These are phyloP conservation scores for Hemibagrus guttatus DNA, from an alignment of 2,797 vertebrate species.

Conservation along the genomic window DNA sequence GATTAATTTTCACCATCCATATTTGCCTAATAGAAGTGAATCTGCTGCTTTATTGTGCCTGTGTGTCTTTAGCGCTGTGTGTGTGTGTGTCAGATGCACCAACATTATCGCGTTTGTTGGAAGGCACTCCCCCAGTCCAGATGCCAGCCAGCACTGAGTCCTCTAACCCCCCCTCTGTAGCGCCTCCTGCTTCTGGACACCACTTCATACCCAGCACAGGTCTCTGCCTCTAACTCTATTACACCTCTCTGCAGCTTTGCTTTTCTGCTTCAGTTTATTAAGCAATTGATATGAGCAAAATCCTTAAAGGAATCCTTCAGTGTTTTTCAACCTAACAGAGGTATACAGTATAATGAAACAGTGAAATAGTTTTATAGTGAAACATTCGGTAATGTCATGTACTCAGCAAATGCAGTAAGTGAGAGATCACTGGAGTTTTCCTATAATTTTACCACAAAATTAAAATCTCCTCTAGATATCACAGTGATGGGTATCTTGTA, in stretches of 20 bases:
- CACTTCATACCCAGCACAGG: conserved; percentile 52
- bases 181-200: conserved; percentile 60
- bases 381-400: too few relatives aligned
- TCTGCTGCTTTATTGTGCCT: conserved; percentile 29
- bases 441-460: not conserved
- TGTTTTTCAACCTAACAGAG: not conserved
- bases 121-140: conserved; percentile 82
- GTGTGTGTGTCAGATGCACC: conserved; percentile 82
- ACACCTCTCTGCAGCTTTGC: not conserved
- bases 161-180: conserved; percentile 65
- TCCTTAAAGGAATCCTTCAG: not conserved
- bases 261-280: conserved; percentile 13
- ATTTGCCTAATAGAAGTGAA: conserved; percentile 2
- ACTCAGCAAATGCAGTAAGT: not conserved
- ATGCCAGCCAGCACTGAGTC: conserved; percentile 82
- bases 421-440: not conserved
- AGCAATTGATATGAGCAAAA: not conserved
- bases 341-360: not conserved
- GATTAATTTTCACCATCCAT: not conserved
- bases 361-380: not conserved
- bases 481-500: not conserved
- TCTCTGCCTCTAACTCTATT: conserved; percentile 35
- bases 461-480: not conserved
- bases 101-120: conserved; percentile 89
- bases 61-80: conserved; percentile 55